Evolutionary conservation across 2,888 invertebrate species (phyloP), one percentile per base, ranked within the genome.

Genomic region (Panopea generosa): DNA sequence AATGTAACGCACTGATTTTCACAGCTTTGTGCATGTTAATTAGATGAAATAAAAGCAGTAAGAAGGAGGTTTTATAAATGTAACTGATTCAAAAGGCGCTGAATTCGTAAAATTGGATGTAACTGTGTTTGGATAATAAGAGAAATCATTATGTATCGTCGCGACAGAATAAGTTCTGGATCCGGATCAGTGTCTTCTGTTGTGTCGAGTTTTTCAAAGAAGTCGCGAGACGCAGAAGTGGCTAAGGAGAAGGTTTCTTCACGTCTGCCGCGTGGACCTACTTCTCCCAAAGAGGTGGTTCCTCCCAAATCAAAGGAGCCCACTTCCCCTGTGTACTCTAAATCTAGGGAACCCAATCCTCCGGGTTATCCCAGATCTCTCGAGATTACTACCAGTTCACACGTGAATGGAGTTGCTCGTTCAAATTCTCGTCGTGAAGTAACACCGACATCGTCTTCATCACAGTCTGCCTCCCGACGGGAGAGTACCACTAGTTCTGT

Each of bases 151-250:
- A 77, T 77, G 77, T 53, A 63, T 71, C 55, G 78, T 27, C 55
- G 63, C 24, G 78, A 78, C 57, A 61, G 78, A 3, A 62, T 73
- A 27, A 38, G 57, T 27, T 80, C 80, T 1, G 80, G 80, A 40
- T 70, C 76, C 11, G 59, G 68, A 3, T n/a, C n/a, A n/a, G 80
- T 80, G 43, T 80, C 80, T 7, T 76, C 76, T 16, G 80, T 80
- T 38, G 73, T 80, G 16, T 80, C 80, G 16, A 80, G 76, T 50
- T 80, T 80, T 38, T 60, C 80, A 4, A 66, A 70, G 40, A 76
- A 80, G 49, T 76, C 80, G 14, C 53, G 62, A 18, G 80, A 80
- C 26, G 65, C 77, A 2, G 65, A 53, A 14, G 49, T 40, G 1
- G 29, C 33, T 0, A 77, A 78, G 61, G 70, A 74, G 18, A 63